These are phyloP conservation scores for Trachelus troglodyta DNA, from an alignment of 2,888 invertebrate genomes.

Conservation along the genomic window DNA sequence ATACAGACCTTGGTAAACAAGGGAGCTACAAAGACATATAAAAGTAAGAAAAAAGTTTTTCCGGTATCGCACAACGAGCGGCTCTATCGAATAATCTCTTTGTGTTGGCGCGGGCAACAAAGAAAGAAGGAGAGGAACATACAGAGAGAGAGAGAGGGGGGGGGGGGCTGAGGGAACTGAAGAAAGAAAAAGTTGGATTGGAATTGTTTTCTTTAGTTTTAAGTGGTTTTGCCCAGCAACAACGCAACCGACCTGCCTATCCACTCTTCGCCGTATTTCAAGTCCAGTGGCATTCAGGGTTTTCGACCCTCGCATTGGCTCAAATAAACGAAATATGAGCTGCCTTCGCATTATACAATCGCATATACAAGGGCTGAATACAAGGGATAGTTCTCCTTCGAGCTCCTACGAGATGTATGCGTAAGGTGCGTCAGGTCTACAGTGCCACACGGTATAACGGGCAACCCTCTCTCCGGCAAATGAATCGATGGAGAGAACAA, in stretches of 20 bases:
- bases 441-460: not conserved
- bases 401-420: not conserved
- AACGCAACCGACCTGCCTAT: not conserved
- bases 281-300: slow-evolving; percentile 23
- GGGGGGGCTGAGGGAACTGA: slow-evolving; percentile 4
- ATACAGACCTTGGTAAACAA: slow-evolving; percentile 14
- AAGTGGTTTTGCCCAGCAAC: slow-evolving; percentile 44
- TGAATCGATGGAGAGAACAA: not conserved
- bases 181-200: slow-evolving; percentile 51
- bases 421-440: not conserved
- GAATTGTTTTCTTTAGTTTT: slow-evolving; percentile 56
- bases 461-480: not conserved
- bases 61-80: not conserved
- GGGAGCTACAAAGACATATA: not conserved
- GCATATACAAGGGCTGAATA: not conserved
- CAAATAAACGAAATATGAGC: slow-evolving; percentile 42
- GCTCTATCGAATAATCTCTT: slow-evolving; percentile 22
- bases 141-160: too few species aligned
- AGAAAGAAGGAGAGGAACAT: slow-evolving; percentile 9
- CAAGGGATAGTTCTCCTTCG: not conserved
- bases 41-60: slow-evolving; percentile 13
- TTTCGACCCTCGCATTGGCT: slow-evolving; percentile 40
- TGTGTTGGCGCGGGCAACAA: slow-evolving; percentile 14
- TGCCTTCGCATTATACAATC: slow-evolving; percentile 16
- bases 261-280: slow-evolving; percentile 39